Evolutionary conservation across 1,140 invertebrate species (phyloP), one percentile per base, ranked within the genome.

Genomic region (Dendroctonus valens): DNA sequence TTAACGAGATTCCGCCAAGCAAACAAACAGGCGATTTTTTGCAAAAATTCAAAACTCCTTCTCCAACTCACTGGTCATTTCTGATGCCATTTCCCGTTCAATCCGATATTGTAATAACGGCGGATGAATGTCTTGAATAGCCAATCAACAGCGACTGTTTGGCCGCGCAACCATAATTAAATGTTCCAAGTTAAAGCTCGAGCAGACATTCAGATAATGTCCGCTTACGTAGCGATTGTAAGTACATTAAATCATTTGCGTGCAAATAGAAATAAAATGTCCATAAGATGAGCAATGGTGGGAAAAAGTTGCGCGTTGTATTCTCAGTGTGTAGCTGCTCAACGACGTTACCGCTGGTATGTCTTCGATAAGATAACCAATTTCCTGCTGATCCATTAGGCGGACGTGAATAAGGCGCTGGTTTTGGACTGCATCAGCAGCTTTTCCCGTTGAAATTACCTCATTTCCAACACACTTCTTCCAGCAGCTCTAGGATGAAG

Each of bases 271-370:
- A 74, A 70, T 68, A 70, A 73, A 71, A 63, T 72, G 68, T 66
- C 65, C 67, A 69, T 68, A 66, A 60, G 71, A 75, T 75, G 73
- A 75, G 71, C 73, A 70, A 75, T 71, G 72, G 73, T 75, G 73
- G 73, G 73, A 75, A 75, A 71, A 75, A 75, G 69, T 74, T 58
- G 71, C 68, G 70, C 69, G 69, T 70, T 75, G 71, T 72, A 72
- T 75, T 75, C 73, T 75, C 73, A 75, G 73, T 74, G 52, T 59
- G 61, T 7, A 41, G 54, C 54, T 57, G n/a, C 42, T 41, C 11
- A 41, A 57, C 42, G 5, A 39, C 12, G 14, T n/a, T 15, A 38
- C 37, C 51, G 14, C 9, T 53, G 54, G 54, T 57, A 57, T 57
- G 39, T 41, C 12, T 41, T 42, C 40, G 40, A 57, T 57, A 57